Evolutionary conservation across 2,113 vertebrate genomes (phyloP), one percentile per base, ranked within the genome.

Genomic region (Corynorhinus townsendii): DNA sequence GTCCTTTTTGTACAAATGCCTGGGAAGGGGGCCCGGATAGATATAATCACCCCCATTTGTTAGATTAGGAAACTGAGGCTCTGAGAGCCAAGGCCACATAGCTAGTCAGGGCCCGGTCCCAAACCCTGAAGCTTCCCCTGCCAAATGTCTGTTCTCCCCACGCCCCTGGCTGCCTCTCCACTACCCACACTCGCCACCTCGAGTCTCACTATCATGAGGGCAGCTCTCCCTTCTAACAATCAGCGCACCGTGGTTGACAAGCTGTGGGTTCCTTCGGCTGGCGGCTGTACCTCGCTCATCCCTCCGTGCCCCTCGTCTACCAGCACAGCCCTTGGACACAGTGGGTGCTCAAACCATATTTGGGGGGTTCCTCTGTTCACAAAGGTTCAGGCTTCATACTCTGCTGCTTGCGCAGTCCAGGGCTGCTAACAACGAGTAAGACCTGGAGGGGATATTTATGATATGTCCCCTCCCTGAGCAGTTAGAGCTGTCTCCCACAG

Each of bases 251-350:
- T 47, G 66, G 66, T 10, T 47, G 80, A 94, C 75, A 81, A 56
- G 43, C 86, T 38, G 80, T 15, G 56, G 47, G 47, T 7, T 64
- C 66, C 90, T 56, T 0, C 14, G 73, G 54, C 49, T 0, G 3
- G 56, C 49, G 19, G 43, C 64, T 59, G 4, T 9, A 43, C 64
- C 76, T 72, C 43, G 4, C 26, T 33, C 66, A 33, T 45, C 71
- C 66, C 33, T 20, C 3, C 5, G 5, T 33, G 71, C 19, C 15
- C 71, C 84, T 52, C 38, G 86, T 72, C 82, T 33, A 73, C 28
- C 71, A 83, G 72, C 47, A 54, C 79, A 62, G 73, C 76, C 86
- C 84, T 83, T 96, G 91, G 72, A 96, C 96, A 95, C 92, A 89
- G 93, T 85, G 79, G 90, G 85, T 52, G 72, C 28, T 89, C 91